Evolutionary conservation across 2,888 invertebrate species (phyloP).

Genomic region (Ferrisia virgata): DNA sequence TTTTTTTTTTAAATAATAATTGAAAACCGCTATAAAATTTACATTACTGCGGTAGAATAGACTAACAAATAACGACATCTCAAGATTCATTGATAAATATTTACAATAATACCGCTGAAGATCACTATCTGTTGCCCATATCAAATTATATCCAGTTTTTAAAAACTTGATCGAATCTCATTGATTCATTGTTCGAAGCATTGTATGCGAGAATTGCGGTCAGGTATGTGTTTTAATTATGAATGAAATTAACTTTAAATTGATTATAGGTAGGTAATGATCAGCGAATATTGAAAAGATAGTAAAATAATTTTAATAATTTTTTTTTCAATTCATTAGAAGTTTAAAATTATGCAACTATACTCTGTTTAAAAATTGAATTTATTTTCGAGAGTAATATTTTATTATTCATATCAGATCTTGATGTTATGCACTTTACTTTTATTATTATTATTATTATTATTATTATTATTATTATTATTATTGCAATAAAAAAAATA

Average conservation of each 20-base stretch:
- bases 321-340: too few species aligned
- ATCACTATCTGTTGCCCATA: not conserved
- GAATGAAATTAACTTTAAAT: not conserved
- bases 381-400: too few species aligned
- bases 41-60: not conserved
- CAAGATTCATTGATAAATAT: not conserved
- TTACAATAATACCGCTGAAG: conserved; percentile 10
- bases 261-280: not conserved
- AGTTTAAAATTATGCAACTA: too few species aligned
- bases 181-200: not conserved
- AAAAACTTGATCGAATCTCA: not conserved
- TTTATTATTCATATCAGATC: too few species aligned
- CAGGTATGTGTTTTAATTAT: not conserved
- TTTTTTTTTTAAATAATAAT: not conserved
- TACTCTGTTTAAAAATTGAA: too few species aligned
- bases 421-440: too few species aligned
- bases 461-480: too few species aligned
- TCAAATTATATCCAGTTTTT: conserved; percentile 11
- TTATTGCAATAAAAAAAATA: too few species aligned
- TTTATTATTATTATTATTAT: too few species aligned
- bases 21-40: not conserved
- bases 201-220: not conserved
- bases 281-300: not conserved
- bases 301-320: too few species aligned
- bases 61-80: not conserved